These are phyloP conservation scores for Ornithoptera priamus DNA, from an alignment of 2,888 invertebrate species.

Conservation along the genomic window DNA sequence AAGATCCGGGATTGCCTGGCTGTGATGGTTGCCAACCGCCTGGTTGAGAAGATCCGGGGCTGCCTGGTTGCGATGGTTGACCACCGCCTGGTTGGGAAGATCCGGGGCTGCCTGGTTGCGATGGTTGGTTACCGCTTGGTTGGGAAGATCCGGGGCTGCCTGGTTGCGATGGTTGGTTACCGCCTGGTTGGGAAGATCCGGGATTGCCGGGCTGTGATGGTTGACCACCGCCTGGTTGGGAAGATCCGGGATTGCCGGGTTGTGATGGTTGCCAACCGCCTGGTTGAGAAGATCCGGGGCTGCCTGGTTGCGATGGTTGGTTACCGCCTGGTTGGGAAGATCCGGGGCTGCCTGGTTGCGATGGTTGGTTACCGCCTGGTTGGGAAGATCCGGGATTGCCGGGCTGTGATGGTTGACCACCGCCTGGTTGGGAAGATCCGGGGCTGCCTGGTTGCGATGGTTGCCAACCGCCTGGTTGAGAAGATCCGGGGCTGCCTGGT, in stretches of 20 bases:
- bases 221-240: not conserved
- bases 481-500: not conserved
- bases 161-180: not conserved
- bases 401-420: not conserved
- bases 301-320: not conserved
- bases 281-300: not conserved
- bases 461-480: not conserved
- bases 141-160: not conserved
- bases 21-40: not conserved
- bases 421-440: not conserved
- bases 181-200: not conserved
- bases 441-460: not conserved
- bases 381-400: not conserved
- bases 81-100: not conserved
- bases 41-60: not conserved
- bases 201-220: not conserved
- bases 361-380: not conserved
- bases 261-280: not conserved
- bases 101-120: not conserved
- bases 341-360: not conserved
- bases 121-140: not conserved
- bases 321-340: not conserved
- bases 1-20: not conserved
- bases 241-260: not conserved
- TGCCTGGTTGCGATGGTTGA: not conserved